Evolutionary conservation across 2,888 invertebrate species (phyloP).

Genomic region (Netelia inedita): DNA sequence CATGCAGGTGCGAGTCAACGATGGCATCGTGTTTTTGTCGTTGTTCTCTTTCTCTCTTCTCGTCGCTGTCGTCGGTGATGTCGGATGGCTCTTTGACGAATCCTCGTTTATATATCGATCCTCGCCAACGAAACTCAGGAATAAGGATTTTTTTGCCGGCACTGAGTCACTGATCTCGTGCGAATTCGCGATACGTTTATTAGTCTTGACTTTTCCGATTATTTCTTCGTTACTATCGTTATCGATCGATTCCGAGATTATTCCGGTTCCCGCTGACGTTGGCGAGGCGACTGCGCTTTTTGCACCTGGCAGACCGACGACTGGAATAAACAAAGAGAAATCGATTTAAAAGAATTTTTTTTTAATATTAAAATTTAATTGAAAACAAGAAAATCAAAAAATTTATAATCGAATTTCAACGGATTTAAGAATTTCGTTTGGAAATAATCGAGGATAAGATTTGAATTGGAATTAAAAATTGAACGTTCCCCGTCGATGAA

Average conservation of each 20-base stretch:
- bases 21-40: constrained; percentile 75
- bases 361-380: too few relatives aligned
- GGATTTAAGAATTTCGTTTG: too few relatives aligned
- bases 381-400: not conserved
- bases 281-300: not conserved
- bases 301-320: not conserved
- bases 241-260: constrained; percentile 25
- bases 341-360: not conserved
- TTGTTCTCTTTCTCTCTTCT: constrained; percentile 52
- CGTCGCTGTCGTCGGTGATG: constrained; percentile 5
- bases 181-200: constrained; percentile 54
- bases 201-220: constrained; percentile 26
- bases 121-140: constrained; percentile 46
- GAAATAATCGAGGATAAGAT: too few relatives aligned
- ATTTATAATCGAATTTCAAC: too few relatives aligned
- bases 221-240: constrained; percentile 45
- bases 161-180: constrained; percentile 41
- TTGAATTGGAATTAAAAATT: not conserved
- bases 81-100: constrained; percentile 25
- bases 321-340: constrained; percentile 24
- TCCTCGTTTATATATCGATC: constrained; percentile 53
- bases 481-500: not conserved
- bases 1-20: constrained; percentile 76
- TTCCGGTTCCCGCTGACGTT: constrained; percentile 20
- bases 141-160: constrained; percentile 62